Conservation (phyloP, 2,113 vertebrate genomes). For the Odocoileus hemionus region DNA sequence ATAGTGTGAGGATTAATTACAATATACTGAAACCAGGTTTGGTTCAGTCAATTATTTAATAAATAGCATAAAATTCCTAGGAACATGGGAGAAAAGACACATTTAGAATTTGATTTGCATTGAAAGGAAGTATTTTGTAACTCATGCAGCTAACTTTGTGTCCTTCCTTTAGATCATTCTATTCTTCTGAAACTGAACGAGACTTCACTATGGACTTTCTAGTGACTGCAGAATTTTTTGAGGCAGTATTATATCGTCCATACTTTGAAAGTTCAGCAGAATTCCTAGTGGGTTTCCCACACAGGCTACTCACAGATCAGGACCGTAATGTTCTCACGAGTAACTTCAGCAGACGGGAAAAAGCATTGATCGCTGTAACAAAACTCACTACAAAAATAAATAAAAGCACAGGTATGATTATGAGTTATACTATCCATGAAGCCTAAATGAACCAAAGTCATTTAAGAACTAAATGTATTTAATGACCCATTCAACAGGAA, state of each 20-base stretch:
- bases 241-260: background rate
- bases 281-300: background rate
- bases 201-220: background rate
- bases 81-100: background rate
- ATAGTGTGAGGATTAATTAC: too few relatives aligned
- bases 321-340: background rate
- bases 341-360: background rate
- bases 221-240: background rate
- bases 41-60: background rate
- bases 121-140: background rate
- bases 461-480: background rate
- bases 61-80: background rate
- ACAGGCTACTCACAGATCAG: background rate
- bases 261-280: background rate
- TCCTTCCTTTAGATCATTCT: background rate
- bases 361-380: background rate
- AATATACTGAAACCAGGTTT: background rate
- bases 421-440: background rate
- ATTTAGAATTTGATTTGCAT: background rate
- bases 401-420: background rate
- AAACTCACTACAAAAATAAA: background rate
- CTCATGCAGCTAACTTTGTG: background rate
- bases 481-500: background rate
- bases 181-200: background rate
- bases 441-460: background rate